phyloP scores from a whole-genome alignment of 1,140 invertebrate species.

The Drosophila tani region DNA sequence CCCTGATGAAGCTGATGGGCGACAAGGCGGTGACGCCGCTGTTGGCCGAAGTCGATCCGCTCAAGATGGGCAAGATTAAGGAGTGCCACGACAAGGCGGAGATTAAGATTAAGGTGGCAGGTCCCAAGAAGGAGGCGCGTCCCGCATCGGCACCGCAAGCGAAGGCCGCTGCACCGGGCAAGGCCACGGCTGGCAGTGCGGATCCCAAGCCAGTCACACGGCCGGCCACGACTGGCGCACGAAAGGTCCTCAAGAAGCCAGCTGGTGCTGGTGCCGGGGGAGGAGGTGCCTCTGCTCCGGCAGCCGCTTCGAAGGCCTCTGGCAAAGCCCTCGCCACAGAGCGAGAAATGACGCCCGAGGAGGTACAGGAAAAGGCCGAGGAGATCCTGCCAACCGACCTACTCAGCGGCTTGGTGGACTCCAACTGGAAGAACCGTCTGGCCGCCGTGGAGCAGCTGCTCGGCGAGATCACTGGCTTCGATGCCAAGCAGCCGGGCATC shows the following conservation, averaged over 20 bases:
- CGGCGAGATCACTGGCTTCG: slow-evolving; percentile 88
- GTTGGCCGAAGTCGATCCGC: slow-evolving; percentile 93
- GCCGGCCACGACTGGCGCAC: slow-evolving; percentile 85
- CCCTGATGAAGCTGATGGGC: slow-evolving; percentile 96
- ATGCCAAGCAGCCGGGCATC: slow-evolving; percentile 87
- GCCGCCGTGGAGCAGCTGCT: slow-evolving; percentile 90
- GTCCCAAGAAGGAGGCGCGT: slow-evolving; percentile 87
- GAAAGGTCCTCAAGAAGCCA: slow-evolving; percentile 65
- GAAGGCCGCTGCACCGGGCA: slow-evolving; percentile 81
- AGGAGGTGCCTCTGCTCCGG: slow-evolving; percentile 24
- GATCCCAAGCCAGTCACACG: slow-evolving; percentile 87
- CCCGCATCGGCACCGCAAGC: slow-evolving; percentile 86
- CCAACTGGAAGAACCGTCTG: slow-evolving; percentile 95
- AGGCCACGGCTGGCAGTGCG: slow-evolving; percentile 86
- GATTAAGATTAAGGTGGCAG: slow-evolving; percentile 90
- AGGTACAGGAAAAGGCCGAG: slow-evolving; percentile 89
- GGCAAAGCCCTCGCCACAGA: slow-evolving; percentile 85
- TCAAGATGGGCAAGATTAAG: slow-evolving; percentile 98
- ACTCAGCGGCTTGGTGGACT: slow-evolving; percentile 89
- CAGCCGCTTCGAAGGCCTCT: slow-evolving; percentile 69
- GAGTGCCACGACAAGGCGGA: slow-evolving; percentile 97
- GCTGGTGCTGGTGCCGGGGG: slow-evolving; percentile 35
- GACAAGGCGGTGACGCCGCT: slow-evolving; percentile 96
- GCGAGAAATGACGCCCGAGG: slow-evolving; percentile 88
- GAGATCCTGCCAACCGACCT: slow-evolving; percentile 88